Evolutionary conservation across 2,797 vertebrate species (phyloP), one percentile per base, ranked within the genome.

Genomic region (Cetoscarus ocellatus): DNA sequence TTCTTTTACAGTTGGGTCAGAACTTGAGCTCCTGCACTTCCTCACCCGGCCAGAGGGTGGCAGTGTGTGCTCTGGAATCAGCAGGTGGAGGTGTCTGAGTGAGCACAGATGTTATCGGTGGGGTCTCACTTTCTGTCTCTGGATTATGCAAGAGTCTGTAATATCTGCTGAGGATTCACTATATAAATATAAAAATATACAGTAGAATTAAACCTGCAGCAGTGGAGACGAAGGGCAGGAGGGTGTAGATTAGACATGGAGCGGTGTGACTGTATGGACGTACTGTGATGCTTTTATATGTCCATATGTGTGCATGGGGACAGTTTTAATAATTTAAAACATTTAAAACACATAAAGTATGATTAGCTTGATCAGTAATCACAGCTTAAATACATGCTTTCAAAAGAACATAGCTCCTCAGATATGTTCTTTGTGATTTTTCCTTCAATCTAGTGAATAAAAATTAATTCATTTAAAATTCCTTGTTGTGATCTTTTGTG

Each of bases 81-180:
- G 63, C 11, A n/a, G 38, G 35, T 45, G 54, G 60, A 45, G 34
- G 58, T 64, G 69, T 75, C 27, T 27, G 27, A 27, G 54, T 42
- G 67, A 77, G 74, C 61, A 53, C 68, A 68, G 45, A 65, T 56
- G 43, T 57, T 59, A 62, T 72, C 77, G 68, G 67, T 77, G 58
- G 64, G n/a, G 55, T 62, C 61, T 60, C 47, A 12, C 75, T 45
- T 39, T 7, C 67, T 48, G 75, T 73, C 54, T 44, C 44, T 66
- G 81, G 86, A 88, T 93, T 92, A 90, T 67, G 90, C 89, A 93
- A 92, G 73, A 84, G 67, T 6, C 68, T 85, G 91, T 85, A 91
- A 92, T 77, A 79, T 84, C 60, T 69, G 61, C 75, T 3, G 13
- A 71, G 55, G 71, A 60, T 17, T 48, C 40, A 57, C 27, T 27